Base-by-base conservation (phyloP, 2,113 vertebrate genomes). In the Cephalopholis sonnerati region DNA sequence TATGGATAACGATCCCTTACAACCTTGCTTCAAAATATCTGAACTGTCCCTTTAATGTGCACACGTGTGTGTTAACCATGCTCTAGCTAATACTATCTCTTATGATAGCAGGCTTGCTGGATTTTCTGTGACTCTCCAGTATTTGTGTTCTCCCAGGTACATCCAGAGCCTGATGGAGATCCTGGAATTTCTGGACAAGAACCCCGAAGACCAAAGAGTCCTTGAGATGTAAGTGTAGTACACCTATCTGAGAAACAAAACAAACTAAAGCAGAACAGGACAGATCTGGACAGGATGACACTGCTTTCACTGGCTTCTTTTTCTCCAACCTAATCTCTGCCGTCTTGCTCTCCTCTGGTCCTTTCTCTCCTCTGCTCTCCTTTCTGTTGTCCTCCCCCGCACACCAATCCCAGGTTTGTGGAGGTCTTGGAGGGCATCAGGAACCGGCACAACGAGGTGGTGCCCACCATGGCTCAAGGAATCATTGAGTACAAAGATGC, bases 381-480 rank as follows among this genome's bases (percentile, higher is more conserved):
- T 39, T 27, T 54, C 22, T 48, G 15, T 8, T 13, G 6, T n/a
- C 36, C n/a, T 55, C n/a, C 32, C n/a, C 4, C 6, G 0, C 11
- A 18, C 20, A 1, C 22, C 4, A 17, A 48, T 24, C 57, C 0
- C 82, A 97, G 97, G 84, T 97, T 97, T 93, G 95, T 96, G 0
- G 93, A 96, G 0, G 94, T 96, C 51, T 89, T 97, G 87, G 93
- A 97, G 87, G 94, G 90, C 29, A 96, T 98, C 89, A 95, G 97
- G 69, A 97, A 97, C 94, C 95, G 97, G 9, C 97, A 98, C 93
- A 98, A 97, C 0, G 96, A 97, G 0, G 97, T 98, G 44, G 97
- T 98, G 2, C 96, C 97, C 91, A 97, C 97, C 76, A 97, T 98
- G 97, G 97, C 97, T 0, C 96, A 98, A 90, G 97, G 97, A 0